Conservation (phyloP, 2,888 invertebrate genomes). For the Prenolepis imparis region DNA sequence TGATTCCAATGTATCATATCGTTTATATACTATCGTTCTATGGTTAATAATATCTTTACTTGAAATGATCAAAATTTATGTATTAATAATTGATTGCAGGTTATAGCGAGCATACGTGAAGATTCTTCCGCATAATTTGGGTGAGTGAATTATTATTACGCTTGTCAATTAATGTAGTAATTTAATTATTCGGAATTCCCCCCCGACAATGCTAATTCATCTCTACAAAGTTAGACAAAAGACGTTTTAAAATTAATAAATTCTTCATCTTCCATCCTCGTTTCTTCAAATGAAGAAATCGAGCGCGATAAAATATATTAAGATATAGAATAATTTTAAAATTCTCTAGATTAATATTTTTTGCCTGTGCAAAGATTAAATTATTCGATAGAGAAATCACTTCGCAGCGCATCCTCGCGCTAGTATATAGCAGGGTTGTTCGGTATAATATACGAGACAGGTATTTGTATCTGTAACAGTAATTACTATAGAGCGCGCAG, state of each 20-base stretch:
- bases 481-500: constrained; percentile 66
- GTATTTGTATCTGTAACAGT: constrained; percentile 68
- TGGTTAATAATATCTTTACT: not conserved
- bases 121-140: constrained; percentile 28
- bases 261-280: not conserved
- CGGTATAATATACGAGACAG: constrained; percentile 53
- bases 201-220: constrained; percentile 35
- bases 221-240: not conserved
- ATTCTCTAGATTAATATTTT: constrained; percentile 27
- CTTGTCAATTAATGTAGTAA: constrained; percentile 20
- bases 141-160: constrained; percentile 42
- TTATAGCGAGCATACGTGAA: constrained; percentile 15
- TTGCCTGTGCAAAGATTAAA: constrained; percentile 32
- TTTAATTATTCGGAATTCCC: constrained; percentile 31
- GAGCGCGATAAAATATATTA: constrained; percentile 1
- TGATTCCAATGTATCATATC: not conserved
- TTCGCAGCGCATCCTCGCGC: constrained; percentile 31
- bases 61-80: constrained; percentile 15
- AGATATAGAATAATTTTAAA: constrained; percentile 23
- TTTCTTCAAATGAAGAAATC: not conserved
- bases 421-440: constrained; percentile 30
- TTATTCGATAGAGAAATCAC: constrained; percentile 47
- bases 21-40: not conserved
- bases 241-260: not conserved
- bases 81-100: constrained; percentile 45